Conservation (phyloP, 2,888 invertebrate species). For the Mallateleia sp. region DNA sequence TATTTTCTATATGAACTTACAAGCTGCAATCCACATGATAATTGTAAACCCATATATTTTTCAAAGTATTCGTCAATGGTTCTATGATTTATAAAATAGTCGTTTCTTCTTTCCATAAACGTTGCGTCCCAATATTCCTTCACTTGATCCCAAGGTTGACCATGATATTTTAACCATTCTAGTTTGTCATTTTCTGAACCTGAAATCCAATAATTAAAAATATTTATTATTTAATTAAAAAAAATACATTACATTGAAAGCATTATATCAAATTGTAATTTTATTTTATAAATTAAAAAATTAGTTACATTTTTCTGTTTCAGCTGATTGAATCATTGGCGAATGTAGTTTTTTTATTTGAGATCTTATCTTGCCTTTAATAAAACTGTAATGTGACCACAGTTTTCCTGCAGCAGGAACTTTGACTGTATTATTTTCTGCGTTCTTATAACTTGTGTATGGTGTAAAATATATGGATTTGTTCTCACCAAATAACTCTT, state of each 20-base stretch:
- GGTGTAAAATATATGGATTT: slow-evolving; percentile 23
- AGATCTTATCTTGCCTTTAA: slow-evolving; percentile 20
- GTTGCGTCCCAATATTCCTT: slow-evolving; percentile 13
- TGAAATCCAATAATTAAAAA: neutral
- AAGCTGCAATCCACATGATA: no score
- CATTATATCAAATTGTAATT: no score
- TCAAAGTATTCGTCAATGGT: slow-evolving; percentile 4
- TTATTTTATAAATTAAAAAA: no score
- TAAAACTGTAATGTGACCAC: slow-evolving; percentile 19
- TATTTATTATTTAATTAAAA: neutral
- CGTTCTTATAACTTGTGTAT: neutral
- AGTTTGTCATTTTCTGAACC: slow-evolving; percentile 6
- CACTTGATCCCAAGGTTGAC: slow-evolving; percentile 12
- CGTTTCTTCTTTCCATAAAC: neutral
- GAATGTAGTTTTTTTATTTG: neutral
- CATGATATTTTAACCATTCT: slow-evolving; percentile 4
- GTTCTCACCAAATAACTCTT: slow-evolving; percentile 9
- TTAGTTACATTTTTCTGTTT: no score
- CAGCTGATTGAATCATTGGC: neutral
- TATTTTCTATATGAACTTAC: no score
- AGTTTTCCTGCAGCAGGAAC: slow-evolving; percentile 24
- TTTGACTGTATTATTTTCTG: slow-evolving; percentile 1
- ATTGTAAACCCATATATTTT: no score
- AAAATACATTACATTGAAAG: no score
- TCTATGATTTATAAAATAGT: neutral